Evolutionary conservation across 2,797 vertebrate species (phyloP).

Genomic region (Enteromius argenteus): DNA sequence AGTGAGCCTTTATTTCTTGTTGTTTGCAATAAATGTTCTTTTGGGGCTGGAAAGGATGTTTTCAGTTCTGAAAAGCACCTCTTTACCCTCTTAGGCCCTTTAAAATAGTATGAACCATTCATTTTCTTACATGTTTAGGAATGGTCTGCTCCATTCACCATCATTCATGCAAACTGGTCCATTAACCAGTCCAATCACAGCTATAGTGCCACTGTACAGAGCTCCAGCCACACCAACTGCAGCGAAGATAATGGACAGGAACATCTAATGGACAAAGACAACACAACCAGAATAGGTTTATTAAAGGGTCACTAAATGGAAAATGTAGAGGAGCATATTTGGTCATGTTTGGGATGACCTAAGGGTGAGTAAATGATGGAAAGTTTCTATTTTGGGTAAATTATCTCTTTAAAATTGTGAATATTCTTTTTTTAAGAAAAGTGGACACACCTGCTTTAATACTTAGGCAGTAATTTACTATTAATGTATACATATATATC

Average conservation of each 20-base stretch:
- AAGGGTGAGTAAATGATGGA: background rate
- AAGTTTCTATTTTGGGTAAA: background rate
- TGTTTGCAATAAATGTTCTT: background rate
- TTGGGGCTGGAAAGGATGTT: background rate
- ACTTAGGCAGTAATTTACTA: background rate
- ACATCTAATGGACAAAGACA: constrained; percentile 74
- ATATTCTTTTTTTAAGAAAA: background rate
- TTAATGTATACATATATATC: background rate
- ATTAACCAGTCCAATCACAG: constrained; percentile 69
- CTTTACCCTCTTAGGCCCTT: background rate
- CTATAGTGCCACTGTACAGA: constrained; percentile 67
- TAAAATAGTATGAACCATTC: background rate
- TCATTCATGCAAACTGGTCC: constrained; percentile 68
- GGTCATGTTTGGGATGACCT: background rate
- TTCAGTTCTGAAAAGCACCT: background rate
- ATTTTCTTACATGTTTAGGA: constrained; percentile 57
- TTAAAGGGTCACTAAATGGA: background rate
- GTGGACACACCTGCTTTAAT: background rate
- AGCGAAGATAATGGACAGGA: constrained; percentile 80
- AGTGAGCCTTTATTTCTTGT: background rate
- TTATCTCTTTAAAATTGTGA: background rate
- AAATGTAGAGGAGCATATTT: background rate
- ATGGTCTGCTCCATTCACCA: constrained; percentile 52
- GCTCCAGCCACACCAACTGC: constrained; percentile 71
- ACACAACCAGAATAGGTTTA: background rate